Evolutionary conservation across 2,888 invertebrate species (phyloP), one percentile per base, ranked within the genome.

Genomic region (Lamproptera curius): DNA sequence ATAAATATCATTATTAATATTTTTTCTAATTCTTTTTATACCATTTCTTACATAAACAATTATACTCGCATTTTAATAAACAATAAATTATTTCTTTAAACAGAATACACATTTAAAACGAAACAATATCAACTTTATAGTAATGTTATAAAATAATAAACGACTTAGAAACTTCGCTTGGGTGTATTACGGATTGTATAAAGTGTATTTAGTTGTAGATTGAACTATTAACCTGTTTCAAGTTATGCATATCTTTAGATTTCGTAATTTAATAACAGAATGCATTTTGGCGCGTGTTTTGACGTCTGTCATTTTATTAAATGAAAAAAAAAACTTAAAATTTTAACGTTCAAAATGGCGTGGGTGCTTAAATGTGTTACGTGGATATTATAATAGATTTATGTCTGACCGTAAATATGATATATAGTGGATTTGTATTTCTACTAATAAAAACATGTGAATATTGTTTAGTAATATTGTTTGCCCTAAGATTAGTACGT

Each of bases 131-230:
- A 70, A 65, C 66, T 47, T 70, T 69, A 74, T 76, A 67, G 73
- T 70, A 69, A 72, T 67, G 61, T 79, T 77, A 78, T 78, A 76
- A 11, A 31, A n/a, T 28, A 28, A 28, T 73, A 74, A 74, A 72
- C 64, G 66, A 75, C 63, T 76, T 84, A 84, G 82, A 67, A 68
- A 61, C 74, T 76, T 81, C 69, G 84, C 84, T 84, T 84, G 70
- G 70, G 71, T 67, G 77, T 80, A 77, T 63, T 77, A 81, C 70
- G 74, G 71, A 73, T 79, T 86, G 85, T 86, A 87, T 78, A 87
- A 86, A 86, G 79, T 85, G 80, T 86, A 86, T 84, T 85, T 87
- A 86, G 84, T 76, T 77, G 79, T 87, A 87, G 86, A 77, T 71
- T 65, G 63, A 76, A 73, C 68, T 82, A 84, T 79, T 82, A 79